These are phyloP conservation scores for Epizoanthus scotinus DNA, from an alignment of 92 coral and sea anemone species.

Conservation along the genomic window DNA sequence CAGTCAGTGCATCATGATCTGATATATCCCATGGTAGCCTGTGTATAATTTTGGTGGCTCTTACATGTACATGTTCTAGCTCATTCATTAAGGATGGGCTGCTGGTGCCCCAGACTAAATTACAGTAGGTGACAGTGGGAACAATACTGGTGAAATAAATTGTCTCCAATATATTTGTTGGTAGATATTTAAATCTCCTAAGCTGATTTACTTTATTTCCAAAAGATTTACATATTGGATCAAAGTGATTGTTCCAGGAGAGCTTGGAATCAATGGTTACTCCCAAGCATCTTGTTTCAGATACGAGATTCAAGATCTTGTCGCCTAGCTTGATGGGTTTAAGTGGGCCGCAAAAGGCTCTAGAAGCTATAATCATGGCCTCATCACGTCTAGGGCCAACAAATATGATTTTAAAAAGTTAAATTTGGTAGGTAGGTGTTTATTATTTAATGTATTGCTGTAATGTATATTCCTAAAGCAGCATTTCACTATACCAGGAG, in stretches of 20 bases:
- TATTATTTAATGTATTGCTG: too few relatives aligned
- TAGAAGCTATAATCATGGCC: constrained; percentile 38
- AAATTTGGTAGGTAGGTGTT: too few relatives aligned
- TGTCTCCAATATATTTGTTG: constrained; percentile 33
- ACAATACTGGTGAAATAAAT: constrained; percentile 35
- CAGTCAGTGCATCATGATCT: too few relatives aligned
- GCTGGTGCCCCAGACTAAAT: constrained; percentile 44
- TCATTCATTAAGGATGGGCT: constrained; percentile 31
- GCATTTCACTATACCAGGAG: too few relatives aligned
- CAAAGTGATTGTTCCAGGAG: constrained; percentile 43
- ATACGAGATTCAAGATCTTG: too few relatives aligned
- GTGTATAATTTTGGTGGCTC: constrained; percentile 36
- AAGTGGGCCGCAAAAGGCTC: constrained; percentile 29
- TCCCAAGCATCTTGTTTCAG: constrained; percentile 53
- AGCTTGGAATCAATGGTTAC: constrained; percentile 43
- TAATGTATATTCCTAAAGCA: too few relatives aligned
- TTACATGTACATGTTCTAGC: constrained; percentile 32
- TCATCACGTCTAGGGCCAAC: too few relatives aligned
- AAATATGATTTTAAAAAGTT: too few relatives aligned
- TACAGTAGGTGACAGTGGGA: constrained; percentile 34
- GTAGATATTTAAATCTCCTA: constrained; percentile 32
- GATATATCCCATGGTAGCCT: constrained; percentile 32
- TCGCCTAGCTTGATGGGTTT: too few relatives aligned
- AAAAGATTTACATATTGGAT: constrained; percentile 42
- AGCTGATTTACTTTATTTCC: constrained; percentile 41